Base-by-base conservation (phyloP, 2,888 invertebrate species). In the Plebejus melissa region DNA sequence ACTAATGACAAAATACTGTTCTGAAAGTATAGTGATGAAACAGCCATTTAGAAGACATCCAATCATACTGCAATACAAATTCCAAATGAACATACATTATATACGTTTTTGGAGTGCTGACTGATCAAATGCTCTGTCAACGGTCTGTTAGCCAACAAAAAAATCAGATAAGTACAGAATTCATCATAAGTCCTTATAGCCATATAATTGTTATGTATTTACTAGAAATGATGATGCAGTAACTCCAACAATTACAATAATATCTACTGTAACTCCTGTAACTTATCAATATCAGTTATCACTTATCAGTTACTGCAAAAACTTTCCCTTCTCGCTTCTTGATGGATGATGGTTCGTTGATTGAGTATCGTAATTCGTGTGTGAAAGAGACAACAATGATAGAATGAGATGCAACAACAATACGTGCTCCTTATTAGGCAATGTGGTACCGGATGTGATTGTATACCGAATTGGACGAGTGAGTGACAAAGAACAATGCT, bases 381-480 rank as follows among this genome's bases (percentile, higher is more conserved):
- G 58, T 22, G 22, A 58, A 22, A 58, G 22, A 58, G 58, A 58
- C 22, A 16, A 54, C 54, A 58, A 58, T 58, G 58, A 22, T 1
- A 58, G 58, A 58, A 16, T 7, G 58, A 58, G 58, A 58, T n/a
- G n/a, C 6, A 22, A 58, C 22, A 58, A 58, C 58, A 58, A 58
- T 58, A 54, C 54, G 58, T n/a, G 58, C 22, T 58, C 58, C 58
- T 58, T 58, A 58, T 58, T 58, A 6, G 58, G 58, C 7, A 7
- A 7, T 58, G 58, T n/a, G 58, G 4, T 6, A 58, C 58, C 58
- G 58, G 58, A 58, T 58, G 58, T 22, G 22, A 22, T n/a, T 58
- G 16, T 58, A 22, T 58, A 58, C 58, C 58, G 58, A 22, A 58
- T 58, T 58, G 58, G 58, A 58, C 58, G 58, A 58, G 58, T 16